Evolutionary conservation across 2,113 vertebrate genomes (phyloP), one percentile per base, ranked within the genome.

Genomic region (Oenanthe oenanthe): DNA sequence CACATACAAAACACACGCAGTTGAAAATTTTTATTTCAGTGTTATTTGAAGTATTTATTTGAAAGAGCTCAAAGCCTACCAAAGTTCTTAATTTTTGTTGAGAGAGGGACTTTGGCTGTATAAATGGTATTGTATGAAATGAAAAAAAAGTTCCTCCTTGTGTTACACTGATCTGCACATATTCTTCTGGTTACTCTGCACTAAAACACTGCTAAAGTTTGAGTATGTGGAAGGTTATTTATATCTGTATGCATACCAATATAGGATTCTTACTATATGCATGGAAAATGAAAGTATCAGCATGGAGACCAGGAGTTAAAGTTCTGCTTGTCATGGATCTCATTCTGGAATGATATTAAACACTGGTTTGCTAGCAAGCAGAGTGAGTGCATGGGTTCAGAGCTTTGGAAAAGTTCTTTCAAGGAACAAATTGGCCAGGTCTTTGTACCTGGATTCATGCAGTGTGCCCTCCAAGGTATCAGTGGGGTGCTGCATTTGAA

Each of bases 381-480:
- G 6, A 53, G 9, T 21, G 24, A 58, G 53, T 2, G 1, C 20
- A 10, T 22, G 10, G 22, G 34, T 45, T 62, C 57, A 36, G 56
- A 57, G n/a, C 51, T 81, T 74, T 65, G 26, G 13, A 54, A 83
- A 28, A 21, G 9, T 12, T 76, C 12, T 72, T 82, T 54, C 22
- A 34, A 56, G 62, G 60, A 70, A 7, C 2, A 34, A 14, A 43
- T 12, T 38, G 60, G 34, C 21, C 61, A 71, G 19, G 12, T 74
- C 31, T 38, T 51, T 58, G 5, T 56, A 42, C 10, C 53, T 79
- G 29, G 26, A 20, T 63, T 85, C 15, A 9, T 16, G 16, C 32
- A 75, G 13, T 16, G 19, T 13, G 10, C 2, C 5, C 22, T 85
- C 3, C 6, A 16, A n/a, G 0, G 0, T 25, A 7, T 67, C 42